Conservation (phyloP, 2,797 vertebrate genomes). For the Cetoscarus ocellatus region DNA sequence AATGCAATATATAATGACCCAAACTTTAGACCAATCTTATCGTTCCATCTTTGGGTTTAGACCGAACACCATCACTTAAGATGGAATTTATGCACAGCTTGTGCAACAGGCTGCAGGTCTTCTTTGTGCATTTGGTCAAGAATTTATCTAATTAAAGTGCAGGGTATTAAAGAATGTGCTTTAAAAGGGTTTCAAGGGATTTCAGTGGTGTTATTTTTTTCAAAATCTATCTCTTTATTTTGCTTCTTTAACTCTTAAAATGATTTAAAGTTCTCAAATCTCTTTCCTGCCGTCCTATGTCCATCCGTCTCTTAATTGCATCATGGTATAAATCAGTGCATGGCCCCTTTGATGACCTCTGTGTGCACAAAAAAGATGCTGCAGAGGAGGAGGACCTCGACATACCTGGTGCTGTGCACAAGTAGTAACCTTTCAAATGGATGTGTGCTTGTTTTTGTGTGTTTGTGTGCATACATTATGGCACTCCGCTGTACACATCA, state of each 20-base stretch:
- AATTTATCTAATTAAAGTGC: too few species aligned
- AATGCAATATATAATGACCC: too few species aligned
- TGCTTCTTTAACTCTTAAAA: background rate
- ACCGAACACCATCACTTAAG: too few species aligned
- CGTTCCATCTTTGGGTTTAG: too few species aligned
- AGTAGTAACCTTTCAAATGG: conserved; percentile 37
- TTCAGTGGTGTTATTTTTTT: too few species aligned
- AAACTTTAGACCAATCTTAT: too few species aligned
- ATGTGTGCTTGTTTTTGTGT: conserved; percentile 31
- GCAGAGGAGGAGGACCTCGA: conserved; percentile 6
- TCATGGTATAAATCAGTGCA: background rate
- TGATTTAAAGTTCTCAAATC: background rate
- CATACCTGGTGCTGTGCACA: conserved; percentile 22
- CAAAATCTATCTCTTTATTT: background rate
- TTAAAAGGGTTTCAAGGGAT: too few species aligned
- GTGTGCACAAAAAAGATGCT: conserved; percentile 11
- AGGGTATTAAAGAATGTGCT: too few species aligned
- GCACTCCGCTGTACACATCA: conserved; percentile 39
- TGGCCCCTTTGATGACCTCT: conserved; percentile 23
- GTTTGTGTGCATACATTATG: conserved; percentile 36
- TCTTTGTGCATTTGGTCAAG: too few species aligned
- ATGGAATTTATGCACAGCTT: too few species aligned
- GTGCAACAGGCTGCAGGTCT: too few species aligned
- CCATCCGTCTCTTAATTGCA: background rate
- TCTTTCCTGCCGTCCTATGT: background rate